Conservation (phyloP, 2,888 invertebrate species). For the Ptilodon capucinus region DNA sequence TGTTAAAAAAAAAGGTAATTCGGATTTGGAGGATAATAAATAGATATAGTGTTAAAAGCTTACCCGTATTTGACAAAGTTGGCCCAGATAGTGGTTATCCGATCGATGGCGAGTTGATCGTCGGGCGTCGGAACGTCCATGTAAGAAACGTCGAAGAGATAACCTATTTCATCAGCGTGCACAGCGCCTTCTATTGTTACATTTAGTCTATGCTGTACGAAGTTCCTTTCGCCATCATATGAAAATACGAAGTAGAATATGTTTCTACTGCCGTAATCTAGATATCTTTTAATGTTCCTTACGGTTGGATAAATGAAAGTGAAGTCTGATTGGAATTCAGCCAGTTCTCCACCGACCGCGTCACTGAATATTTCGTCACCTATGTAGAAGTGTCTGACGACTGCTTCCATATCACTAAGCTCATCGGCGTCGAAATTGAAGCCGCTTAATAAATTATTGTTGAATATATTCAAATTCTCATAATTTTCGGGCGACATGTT, state of each 20-base stretch:
- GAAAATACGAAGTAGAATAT: conserved; percentile 54
- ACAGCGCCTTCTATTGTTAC: conserved; percentile 37
- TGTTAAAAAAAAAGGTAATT: too few species aligned
- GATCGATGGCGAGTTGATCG: conserved; percentile 46
- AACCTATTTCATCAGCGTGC: conserved; percentile 51
- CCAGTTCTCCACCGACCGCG: conserved; percentile 31
- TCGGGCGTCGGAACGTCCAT: conserved; percentile 30
- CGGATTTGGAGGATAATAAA: too few species aligned
- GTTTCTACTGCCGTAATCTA: conserved; percentile 34
- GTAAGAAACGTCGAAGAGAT: conserved; percentile 45
- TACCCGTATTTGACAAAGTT: conserved; percentile 56
- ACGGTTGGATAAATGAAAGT: conserved; percentile 38
- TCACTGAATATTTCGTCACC: conserved; percentile 40
- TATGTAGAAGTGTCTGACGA: conserved; percentile 52
- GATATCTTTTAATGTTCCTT: conserved; percentile 41
- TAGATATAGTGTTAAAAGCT: too few species aligned
- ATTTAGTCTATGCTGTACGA: conserved; percentile 36
- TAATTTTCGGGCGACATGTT: conserved; percentile 19
- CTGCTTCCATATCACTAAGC: conserved; percentile 30
- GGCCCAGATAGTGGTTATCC: conserved; percentile 49
- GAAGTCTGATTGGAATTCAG: conserved; percentile 48
- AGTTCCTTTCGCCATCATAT: conserved; percentile 52
- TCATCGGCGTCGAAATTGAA: conserved; percentile 38
- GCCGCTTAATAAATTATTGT: conserved; percentile 13
- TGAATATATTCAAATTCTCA: conserved; percentile 20